Evolutionary conservation across 2,113 vertebrate genomes (phyloP), one percentile per base, ranked within the genome.

Genomic region (Melanerpes formicivorus): DNA sequence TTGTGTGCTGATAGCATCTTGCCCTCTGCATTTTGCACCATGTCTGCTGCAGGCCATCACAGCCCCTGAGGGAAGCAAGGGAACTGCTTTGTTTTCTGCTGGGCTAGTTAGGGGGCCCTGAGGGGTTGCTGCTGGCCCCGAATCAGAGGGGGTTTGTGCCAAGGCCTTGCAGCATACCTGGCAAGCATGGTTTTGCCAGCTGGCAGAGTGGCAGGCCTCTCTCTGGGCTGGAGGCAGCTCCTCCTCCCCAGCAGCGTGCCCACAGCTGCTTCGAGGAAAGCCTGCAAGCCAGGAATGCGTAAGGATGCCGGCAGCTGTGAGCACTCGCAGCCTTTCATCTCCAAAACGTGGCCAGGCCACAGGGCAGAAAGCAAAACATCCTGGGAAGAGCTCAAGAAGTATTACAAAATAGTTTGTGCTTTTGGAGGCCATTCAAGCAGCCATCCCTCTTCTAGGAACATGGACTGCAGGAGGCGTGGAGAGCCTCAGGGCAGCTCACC

Each of bases 231-330:
- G 55, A 56, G 54, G 23, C 83, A 82, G 63, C 83, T 87, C 88
- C 92, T 87, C 50, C 65, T 84, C 65, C 64, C 62, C 70, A 18
- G 84, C 91, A 70, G 44, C 11, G 48, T 11, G 76, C 93, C 93
- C 18, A 4, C 85, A 93, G 66, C 86, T 93, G 87, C 75, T 95
- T 91, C 17, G 72, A 94, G 90, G 93, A 96, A 96, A 95, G 82
- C 87, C 88, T 77, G 67, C 0, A 21, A 94, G 94, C 78, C 87
- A 97, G 90, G 96, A 96, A 93, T 92, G 88, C 4, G 8, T 95
- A 66, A 90, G 72, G 81, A 75, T 84, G 86, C 87, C 72, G 44
- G 92, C 72, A 74, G 93, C 90, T 94, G 74, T 50, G 62, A 19
- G 5, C 3, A 15, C 92, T 96, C 69, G 21, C 3, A 37, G 82